Base-by-base conservation (phyloP, 1,140 invertebrate genomes). In the Heliconius congener region DNA sequence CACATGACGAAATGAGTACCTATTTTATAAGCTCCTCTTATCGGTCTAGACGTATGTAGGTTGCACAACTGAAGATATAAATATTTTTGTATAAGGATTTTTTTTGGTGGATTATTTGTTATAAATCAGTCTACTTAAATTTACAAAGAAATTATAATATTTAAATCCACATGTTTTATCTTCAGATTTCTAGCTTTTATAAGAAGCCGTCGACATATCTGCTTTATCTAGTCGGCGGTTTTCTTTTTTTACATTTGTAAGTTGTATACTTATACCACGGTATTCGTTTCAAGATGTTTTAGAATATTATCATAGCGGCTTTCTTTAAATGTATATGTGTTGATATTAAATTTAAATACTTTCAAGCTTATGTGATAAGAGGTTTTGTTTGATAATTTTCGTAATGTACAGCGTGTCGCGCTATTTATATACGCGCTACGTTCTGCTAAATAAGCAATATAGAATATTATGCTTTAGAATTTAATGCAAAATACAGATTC, bases 341-440 rank as follows among this genome's bases (percentile, higher is more conserved):
- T 71, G 37, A 82, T 84, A 71, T 84, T 82, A 79, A 87, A 88
- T 85, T 85, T 83, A 85, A 90, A 90, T 90, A 86, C 73, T 85
- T 75, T 60, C 76, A 77, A 82, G 88, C 84, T 90, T 91, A 90
- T 74, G 74, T 87, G 90, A 92, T 92, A 92, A 92, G 85, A 71
- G 60, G 77, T 85, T 85, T 85, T 79, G 76, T 82, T 84, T 86
- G 87, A 90, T 89, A 89, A 86, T 71, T 42, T 74, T 77, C 42
- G 77, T 75, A 71, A 73, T 73, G 30, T 73, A 79, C n/a, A n/a
- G 9, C 46, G 72, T 50, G 71, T 71, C 34, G 78, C 76, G 55
- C 71, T 77, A 71, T 74, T 81, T 66, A 66, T 66, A 66, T 23
- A 66, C 13, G 1, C 11, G 60, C 55, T 23, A 60, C 2, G 34